Evolutionary conservation across 2,113 vertebrate species (phyloP).

Genomic region (Oreochromis aureus): DNA sequence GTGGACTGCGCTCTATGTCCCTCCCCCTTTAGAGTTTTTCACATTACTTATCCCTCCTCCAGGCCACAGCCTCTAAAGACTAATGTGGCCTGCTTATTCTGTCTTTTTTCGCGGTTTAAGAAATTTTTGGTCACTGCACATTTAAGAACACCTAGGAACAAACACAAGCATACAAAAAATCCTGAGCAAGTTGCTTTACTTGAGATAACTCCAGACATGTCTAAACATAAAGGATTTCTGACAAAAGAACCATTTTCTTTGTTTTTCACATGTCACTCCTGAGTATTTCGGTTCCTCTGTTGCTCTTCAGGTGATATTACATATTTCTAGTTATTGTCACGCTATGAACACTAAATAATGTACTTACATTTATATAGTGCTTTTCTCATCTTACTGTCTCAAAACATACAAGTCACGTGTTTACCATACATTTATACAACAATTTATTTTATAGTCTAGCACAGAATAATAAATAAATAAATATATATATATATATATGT

Average conservation of each 20-base stretch:
- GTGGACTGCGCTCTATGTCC: background rate
- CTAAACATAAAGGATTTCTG: background rate
- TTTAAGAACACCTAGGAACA: background rate
- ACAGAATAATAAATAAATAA: background rate
- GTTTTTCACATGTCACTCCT: background rate
- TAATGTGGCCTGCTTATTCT: background rate
- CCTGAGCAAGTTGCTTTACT: background rate
- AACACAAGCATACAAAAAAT: background rate
- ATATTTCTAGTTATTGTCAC: background rate
- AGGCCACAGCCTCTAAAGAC: background rate
- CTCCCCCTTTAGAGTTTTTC: slow-evolving; percentile 14
- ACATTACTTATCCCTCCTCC: slow-evolving; percentile 8
- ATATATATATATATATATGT: background rate
- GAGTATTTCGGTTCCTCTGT: background rate
- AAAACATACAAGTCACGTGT: background rate
- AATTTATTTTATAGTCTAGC: background rate
- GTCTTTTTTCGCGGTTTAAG: background rate
- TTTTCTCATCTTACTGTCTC: background rate
- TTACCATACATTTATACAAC: background rate
- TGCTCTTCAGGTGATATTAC: background rate
- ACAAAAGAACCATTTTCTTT: background rate
- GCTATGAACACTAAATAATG: background rate
- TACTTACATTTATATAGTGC: background rate
- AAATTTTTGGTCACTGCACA: background rate
- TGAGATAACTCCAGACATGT: background rate